Percentiles rank a stretch among this genome's conserved stretches.
Conservation (phyloP, 2,113 vertebrate genomes). For the Pteronura brasiliensis region DNA sequence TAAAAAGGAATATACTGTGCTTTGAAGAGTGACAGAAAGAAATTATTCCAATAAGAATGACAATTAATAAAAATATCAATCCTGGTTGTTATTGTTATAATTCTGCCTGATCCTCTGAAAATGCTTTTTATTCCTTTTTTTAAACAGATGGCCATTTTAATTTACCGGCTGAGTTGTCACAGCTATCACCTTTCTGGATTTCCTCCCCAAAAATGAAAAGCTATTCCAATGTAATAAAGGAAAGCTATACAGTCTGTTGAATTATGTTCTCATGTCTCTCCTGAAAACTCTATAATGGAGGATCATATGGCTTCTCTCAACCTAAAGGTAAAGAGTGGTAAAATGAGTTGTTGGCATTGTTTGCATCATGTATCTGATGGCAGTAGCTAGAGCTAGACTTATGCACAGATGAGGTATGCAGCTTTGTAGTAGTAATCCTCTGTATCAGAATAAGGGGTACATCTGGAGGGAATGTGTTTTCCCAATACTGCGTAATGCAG, state of each 20-base stretch:
- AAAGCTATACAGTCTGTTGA: background rate
- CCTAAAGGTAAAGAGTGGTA: background rate
- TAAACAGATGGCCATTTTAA: constrained; percentile 35
- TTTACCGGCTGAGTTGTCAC: background rate
- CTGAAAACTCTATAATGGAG: background rate
- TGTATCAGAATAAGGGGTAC: background rate
- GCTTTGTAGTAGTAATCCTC: background rate
- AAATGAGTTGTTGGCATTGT: background rate
- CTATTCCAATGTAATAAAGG: background rate
- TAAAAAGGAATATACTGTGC: background rate
- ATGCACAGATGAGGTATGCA: background rate
- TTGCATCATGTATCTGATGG: background rate
- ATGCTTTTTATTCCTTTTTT: background rate
- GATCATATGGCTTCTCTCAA: background rate
- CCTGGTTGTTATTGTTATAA: background rate
- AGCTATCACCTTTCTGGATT: background rate
- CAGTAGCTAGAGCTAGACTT: background rate
- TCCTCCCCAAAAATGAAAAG: background rate
- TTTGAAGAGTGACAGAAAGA: constrained; percentile 9
- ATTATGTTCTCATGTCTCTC: background rate
- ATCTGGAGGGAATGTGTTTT: background rate
- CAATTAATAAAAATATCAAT: constrained; percentile 21
- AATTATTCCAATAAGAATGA: constrained; percentile 28
- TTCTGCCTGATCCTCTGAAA: background rate
- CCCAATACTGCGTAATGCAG: background rate